phyloP scores from a whole-genome alignment of 2,888 invertebrate species.

The Coenonympha glycerion region DNA sequence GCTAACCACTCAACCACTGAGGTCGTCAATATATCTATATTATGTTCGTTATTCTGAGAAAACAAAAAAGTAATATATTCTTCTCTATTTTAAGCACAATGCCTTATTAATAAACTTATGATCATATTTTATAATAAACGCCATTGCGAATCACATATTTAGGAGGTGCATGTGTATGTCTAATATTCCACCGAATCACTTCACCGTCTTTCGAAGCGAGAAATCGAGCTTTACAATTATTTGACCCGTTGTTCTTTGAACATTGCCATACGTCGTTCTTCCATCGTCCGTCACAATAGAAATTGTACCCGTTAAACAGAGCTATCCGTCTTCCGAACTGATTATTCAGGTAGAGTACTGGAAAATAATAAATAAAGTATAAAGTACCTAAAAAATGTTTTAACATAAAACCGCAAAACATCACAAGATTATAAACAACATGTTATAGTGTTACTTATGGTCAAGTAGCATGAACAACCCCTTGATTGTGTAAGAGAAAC shows the following conservation, averaged over 20 bases:
- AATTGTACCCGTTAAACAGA: conserved; percentile 27
- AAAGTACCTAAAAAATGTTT: too few relatives aligned
- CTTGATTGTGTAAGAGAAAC: too few relatives aligned
- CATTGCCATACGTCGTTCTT: conserved; percentile 26
- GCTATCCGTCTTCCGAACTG: conserved; percentile 26
- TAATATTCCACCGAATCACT: not conserved
- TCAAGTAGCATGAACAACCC: too few relatives aligned
- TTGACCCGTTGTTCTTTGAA: not conserved
- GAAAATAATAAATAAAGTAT: conserved; percentile 12
- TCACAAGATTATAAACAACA: too few relatives aligned
- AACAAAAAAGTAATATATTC: too few relatives aligned
- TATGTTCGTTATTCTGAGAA: too few relatives aligned
- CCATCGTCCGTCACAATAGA: conserved; percentile 17
- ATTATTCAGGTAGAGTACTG: conserved; percentile 28
- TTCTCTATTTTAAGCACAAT: too few relatives aligned
- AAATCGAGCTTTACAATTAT: not conserved
- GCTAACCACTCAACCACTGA: too few relatives aligned
- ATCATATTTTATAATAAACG: not conserved
- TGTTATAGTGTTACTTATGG: too few relatives aligned
- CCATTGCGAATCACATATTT: conserved; percentile 2
- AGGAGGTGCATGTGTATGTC: conserved; percentile 1
- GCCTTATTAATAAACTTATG: not conserved
- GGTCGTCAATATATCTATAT: too few relatives aligned
- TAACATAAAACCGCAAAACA: too few relatives aligned
- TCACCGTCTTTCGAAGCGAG: conserved; percentile 1